Evolutionary conservation across 2,113 vertebrate species (phyloP).

Genomic region (Notechis scutatus): DNA sequence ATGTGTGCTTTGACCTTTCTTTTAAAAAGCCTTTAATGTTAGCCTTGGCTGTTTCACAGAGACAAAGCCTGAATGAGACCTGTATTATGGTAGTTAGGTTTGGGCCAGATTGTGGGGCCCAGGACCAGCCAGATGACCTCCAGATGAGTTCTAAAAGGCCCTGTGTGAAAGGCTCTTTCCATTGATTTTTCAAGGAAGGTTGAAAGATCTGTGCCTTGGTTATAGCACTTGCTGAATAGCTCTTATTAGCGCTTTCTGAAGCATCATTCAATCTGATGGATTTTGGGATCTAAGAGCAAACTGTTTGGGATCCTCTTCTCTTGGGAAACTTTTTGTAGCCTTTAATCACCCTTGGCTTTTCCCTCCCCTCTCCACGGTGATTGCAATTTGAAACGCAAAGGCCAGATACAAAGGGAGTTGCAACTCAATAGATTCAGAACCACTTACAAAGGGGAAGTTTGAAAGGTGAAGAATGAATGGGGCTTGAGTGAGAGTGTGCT

Average conservation of each 20-base stretch:
- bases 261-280: neutral
- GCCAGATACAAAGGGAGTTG: constrained; percentile 63
- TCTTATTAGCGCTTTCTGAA: neutral
- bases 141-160: neutral
- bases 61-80: constrained; percentile 9
- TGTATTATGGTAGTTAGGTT: neutral
- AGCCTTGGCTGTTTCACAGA: constrained; percentile 19
- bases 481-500: constrained; percentile 36
- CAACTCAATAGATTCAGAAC: constrained; percentile 64
- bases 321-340: constrained; percentile 54
- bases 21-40: constrained; percentile 3
- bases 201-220: neutral
- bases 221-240: neutral
- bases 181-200: neutral
- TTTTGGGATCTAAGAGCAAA: constrained; percentile 36
- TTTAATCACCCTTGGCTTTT: constrained; percentile 60
- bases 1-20: neutral
- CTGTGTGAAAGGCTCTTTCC: neutral
- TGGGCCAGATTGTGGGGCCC: constrained; percentile 4
- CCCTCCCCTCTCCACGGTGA: constrained; percentile 26
- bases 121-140: neutral
- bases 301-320: constrained; percentile 34
- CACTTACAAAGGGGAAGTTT: constrained; percentile 64
- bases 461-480: constrained; percentile 67
- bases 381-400: constrained; percentile 67